phyloP scores from a whole-genome alignment of 2,113 vertebrate genomes.

The Diphyllodes magnificus region DNA sequence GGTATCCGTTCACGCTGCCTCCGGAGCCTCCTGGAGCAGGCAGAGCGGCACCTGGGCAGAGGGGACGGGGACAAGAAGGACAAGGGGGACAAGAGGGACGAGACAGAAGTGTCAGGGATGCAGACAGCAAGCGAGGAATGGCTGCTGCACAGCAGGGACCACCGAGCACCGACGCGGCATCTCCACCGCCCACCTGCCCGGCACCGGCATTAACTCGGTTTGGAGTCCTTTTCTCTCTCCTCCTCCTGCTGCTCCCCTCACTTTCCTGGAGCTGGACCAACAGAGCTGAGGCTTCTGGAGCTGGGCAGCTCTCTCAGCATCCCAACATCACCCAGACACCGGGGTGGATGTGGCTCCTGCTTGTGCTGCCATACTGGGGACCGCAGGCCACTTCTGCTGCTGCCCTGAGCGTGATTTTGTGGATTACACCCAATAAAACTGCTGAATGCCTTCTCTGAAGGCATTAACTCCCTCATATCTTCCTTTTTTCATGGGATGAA shows the following conservation, averaged over 20 bases:
- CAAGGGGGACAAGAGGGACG: conserved; percentile 55
- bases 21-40: conserved; percentile 67
- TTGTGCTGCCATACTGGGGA: rapidly evolving
- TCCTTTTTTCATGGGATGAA: neutral
- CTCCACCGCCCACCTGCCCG: rapidly evolving
- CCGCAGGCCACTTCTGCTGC: neutral
- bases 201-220: rapidly evolving
- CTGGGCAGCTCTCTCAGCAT: neutral
- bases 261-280: neutral
- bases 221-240: neutral
- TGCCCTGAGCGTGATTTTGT: neutral
- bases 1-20: conserved; percentile 95
- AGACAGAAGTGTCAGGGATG: conserved; percentile 62
- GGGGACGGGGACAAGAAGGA: conserved; percentile 5
- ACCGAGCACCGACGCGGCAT: neutral
- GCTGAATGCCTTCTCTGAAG: neutral
- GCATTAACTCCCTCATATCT: neutral
- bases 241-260: neutral
- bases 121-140: neutral
- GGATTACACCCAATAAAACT: neutral
- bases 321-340: neutral
- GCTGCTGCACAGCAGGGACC: neutral
- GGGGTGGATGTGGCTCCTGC: neutral
- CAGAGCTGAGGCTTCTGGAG: neutral
- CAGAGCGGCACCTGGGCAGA: conserved; percentile 73